These are phyloP conservation scores for Enteromius radiatus DNA, from an alignment of 2,797 vertebrate genomes.

Conservation along the genomic window DNA sequence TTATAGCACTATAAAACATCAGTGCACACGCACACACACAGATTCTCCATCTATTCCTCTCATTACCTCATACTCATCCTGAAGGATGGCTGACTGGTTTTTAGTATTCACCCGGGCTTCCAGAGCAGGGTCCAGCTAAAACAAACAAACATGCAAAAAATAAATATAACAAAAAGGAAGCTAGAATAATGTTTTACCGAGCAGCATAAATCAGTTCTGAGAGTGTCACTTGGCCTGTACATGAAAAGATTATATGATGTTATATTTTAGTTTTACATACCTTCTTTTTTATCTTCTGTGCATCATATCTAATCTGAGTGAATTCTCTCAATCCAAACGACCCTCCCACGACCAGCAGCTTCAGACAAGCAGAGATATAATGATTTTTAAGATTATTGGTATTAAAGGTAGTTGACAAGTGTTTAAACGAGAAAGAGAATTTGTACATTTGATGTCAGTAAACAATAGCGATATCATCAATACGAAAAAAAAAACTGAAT, in stretches of 20 bases:
- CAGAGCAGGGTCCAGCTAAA: conserved; percentile 89
- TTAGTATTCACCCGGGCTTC: conserved; percentile 82
- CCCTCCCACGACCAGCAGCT: conserved; percentile 91
- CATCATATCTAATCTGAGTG: conserved; percentile 92
- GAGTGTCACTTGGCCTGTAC: background rate
- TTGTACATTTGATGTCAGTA: background rate
- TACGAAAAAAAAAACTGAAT: no score
- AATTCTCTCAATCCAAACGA: conserved; percentile 94
- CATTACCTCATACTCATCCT: conserved; percentile 90
- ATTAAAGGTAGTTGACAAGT: background rate
- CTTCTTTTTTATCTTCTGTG: conserved; percentile 81
- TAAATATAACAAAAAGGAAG: background rate
- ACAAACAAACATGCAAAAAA: conserved; percentile 24
- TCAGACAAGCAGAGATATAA: conserved; percentile 62
- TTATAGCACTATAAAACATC: conserved; percentile 19
- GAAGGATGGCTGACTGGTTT: conserved; percentile 78
- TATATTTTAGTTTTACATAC: conserved; percentile 65
- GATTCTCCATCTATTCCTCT: background rate
- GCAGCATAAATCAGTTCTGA: background rate
- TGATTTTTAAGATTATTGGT: background rate
- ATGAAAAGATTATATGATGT: background rate
- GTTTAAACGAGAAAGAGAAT: background rate
- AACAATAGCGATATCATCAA: background rate
- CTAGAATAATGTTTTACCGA: background rate
- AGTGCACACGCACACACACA: background rate